Conservation (phyloP, 1,140 invertebrate species). For the Diploscapter pachys region DNA sequence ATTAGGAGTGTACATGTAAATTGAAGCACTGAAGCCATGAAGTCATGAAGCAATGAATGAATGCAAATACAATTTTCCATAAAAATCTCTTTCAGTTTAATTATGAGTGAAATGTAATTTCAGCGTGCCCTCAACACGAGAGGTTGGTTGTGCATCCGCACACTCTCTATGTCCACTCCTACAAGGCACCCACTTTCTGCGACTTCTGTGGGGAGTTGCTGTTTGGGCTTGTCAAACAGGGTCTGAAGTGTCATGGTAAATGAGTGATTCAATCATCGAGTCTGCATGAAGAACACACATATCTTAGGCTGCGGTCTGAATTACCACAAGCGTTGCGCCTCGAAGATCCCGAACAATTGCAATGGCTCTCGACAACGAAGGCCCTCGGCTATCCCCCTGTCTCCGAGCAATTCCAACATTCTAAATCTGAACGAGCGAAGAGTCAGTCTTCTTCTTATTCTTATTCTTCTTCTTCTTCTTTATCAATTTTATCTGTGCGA, state of each 20-base stretch:
- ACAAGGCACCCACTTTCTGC: constrained; percentile 97
- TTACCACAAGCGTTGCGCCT: constrained; percentile 96
- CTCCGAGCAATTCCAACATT: constrained; percentile 50
- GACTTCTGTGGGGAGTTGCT: constrained; percentile 99
- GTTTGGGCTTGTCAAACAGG: constrained; percentile 93
- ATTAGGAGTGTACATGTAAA: no score
- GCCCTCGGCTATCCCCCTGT: constrained; percentile 57
- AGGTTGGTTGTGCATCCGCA: constrained; percentile 73
- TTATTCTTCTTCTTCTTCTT: background rate
- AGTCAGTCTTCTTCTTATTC: constrained; percentile 10
- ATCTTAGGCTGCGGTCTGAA: constrained; percentile 86
- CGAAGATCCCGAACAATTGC: constrained; percentile 97
- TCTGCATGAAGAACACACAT: background rate
- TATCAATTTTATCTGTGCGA: no score
- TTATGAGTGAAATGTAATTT: background rate
- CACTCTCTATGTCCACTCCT: constrained; percentile 87
- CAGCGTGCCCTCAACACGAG: constrained; percentile 57
- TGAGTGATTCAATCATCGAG: no score
- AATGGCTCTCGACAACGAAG: constrained; percentile 61
- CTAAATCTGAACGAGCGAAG: constrained; percentile 29
- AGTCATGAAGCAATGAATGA: no score
- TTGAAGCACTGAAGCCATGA: no score
- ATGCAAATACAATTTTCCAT: no score
- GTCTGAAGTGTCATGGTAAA: constrained; percentile 90
- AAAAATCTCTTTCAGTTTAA: background rate